These are phyloP conservation scores for Diabrotica virgifera DNA, from an alignment of 1,140 invertebrate species.

Conservation along the genomic window DNA sequence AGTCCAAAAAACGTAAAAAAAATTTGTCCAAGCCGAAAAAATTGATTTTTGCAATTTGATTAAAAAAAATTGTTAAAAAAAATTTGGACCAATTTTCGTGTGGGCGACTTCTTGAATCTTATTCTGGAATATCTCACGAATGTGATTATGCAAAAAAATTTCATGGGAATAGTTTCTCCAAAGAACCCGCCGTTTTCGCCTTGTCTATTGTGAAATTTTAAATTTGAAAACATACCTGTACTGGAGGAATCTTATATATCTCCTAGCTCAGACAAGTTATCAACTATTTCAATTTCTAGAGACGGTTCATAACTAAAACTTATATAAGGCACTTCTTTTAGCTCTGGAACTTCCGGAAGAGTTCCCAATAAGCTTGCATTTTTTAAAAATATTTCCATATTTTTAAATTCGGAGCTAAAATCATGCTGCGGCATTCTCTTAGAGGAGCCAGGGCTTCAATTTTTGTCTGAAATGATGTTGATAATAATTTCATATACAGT, in stretches of 20 bases:
- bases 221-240: slow-evolving; percentile 33
- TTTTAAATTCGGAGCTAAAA: slow-evolving; percentile 20
- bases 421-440: slow-evolving; percentile 27
- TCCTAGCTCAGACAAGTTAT: slow-evolving; percentile 31
- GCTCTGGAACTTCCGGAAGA: slow-evolving; percentile 36
- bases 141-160: too few relatives aligned
- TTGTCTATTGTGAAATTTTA: too few relatives aligned
- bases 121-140: too few relatives aligned
- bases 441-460: slow-evolving; percentile 33
- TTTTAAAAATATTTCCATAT: slow-evolving; percentile 27
- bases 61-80: too few relatives aligned
- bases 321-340: slow-evolving; percentile 42
- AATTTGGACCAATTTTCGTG: too few relatives aligned
- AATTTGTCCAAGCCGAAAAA: too few relatives aligned
- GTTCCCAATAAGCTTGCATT: slow-evolving; percentile 33
- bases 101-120: too few relatives aligned
- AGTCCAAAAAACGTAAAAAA: too few relatives aligned
- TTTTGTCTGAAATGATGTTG: slow-evolving; percentile 34
- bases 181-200: too few relatives aligned
- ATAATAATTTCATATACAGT: too few relatives aligned
- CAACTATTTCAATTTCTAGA: slow-evolving; percentile 26
- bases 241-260: slow-evolving; percentile 35
- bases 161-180: too few relatives aligned
- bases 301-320: slow-evolving; percentile 34
- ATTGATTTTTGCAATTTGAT: too few relatives aligned